Conservation (phyloP, 2,797 vertebrate genomes). For the Enteromius unitaeniatus region DNA sequence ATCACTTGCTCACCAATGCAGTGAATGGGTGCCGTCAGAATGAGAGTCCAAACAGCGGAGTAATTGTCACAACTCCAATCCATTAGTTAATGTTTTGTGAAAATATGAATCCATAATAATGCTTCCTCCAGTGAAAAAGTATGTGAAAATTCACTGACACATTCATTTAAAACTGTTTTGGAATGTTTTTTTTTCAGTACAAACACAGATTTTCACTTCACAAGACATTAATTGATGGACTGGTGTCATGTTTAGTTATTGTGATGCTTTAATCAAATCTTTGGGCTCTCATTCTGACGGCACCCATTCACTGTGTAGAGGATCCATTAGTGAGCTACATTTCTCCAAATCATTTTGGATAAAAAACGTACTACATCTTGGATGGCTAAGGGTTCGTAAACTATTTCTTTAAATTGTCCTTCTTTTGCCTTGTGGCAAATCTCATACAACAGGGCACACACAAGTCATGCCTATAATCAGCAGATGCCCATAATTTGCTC, state of each 20-base stretch:
- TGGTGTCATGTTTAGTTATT: not conserved
- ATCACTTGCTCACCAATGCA: not conserved
- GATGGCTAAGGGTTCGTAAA: not conserved
- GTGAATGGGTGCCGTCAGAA: not conserved
- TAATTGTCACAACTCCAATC: not conserved
- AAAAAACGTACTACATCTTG: not conserved
- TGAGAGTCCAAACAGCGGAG: not conserved
- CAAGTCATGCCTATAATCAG: conserved; percentile 25
- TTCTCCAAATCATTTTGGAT: not conserved
- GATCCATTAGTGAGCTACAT: not conserved
- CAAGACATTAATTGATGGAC: not conserved
- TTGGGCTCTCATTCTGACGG: not conserved
- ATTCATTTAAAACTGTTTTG: not conserved
- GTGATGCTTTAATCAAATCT: not conserved
- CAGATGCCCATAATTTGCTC: conserved; percentile 38
- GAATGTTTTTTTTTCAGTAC: not conserved
- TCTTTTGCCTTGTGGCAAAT: not conserved
- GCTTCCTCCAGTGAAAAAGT: not conserved
- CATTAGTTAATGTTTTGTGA: not conserved
- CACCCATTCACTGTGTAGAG: not conserved
- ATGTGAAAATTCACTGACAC: not conserved
- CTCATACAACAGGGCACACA: not conserved
- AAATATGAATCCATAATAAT: not conserved
- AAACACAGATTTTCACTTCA: not conserved
- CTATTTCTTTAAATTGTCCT: not conserved